These are phyloP conservation scores for Eremophila alpestris DNA, from an alignment of 2,797 vertebrate genomes.

Conservation along the genomic window DNA sequence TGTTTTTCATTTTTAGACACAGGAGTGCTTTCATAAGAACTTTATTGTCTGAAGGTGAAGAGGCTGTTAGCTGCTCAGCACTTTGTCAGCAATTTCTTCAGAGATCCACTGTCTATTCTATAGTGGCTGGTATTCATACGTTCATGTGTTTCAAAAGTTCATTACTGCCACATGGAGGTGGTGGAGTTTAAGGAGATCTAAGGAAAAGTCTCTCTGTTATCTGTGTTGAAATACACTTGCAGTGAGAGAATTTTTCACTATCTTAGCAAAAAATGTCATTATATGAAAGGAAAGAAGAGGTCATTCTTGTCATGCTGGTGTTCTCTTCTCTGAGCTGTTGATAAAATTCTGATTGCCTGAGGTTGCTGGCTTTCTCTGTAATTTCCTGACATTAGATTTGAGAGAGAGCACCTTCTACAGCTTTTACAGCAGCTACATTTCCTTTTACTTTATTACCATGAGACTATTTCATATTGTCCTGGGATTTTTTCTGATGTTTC, in stretches of 20 bases:
- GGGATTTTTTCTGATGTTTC: background rate
- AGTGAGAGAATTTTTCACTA: background rate
- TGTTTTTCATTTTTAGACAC: background rate
- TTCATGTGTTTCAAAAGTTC: background rate
- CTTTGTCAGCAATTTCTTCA: background rate
- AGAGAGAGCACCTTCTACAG: background rate
- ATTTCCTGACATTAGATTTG: slow-evolving; percentile 20
- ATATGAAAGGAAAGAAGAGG: slow-evolving; percentile 25
- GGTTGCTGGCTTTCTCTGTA: slow-evolving; percentile 18
- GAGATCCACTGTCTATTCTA: background rate
- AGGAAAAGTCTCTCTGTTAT: background rate
- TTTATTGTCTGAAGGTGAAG: background rate
- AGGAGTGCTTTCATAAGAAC: background rate
- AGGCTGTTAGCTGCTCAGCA: background rate
- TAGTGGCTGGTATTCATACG: background rate
- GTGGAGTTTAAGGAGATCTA: slow-evolving; percentile 1
- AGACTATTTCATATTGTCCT: background rate
- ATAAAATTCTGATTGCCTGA: background rate
- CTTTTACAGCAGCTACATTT: background rate
- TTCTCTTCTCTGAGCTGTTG: background rate
- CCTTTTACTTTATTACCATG: background rate
- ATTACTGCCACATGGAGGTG: background rate
- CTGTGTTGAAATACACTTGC: background rate
- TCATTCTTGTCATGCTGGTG: slow-evolving; percentile 30
- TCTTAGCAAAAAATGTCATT: slow-evolving; percentile 7